Evolutionary conservation across 2,113 vertebrate species (phyloP).

Genomic region (Thymallus thymallus): DNA sequence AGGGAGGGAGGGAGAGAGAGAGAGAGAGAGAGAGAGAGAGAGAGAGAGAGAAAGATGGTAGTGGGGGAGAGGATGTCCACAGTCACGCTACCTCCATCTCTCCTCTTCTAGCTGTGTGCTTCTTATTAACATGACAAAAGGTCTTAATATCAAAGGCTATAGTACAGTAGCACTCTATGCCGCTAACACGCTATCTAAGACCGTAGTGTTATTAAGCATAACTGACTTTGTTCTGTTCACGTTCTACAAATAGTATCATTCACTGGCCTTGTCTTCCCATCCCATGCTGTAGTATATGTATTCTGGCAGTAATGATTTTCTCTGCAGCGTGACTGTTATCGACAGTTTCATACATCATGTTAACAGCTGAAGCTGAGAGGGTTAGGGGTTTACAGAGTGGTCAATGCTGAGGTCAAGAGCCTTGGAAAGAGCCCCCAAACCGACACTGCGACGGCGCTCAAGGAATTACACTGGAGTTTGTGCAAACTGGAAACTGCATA

Average conservation of each 20-base stretch:
- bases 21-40: no score
- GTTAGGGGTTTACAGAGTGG: slow-evolving; percentile 58
- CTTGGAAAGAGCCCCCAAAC: not conserved
- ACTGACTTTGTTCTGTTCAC: not conserved
- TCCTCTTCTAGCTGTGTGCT: not conserved
- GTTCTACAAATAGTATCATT: not conserved
- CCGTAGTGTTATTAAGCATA: not conserved
- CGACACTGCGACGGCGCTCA: no score
- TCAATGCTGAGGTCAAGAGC: slow-evolving; percentile 51
- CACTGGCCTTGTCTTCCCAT: slow-evolving; percentile 23
- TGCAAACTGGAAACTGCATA: not conserved
- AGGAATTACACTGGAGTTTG: no score
- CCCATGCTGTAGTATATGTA: slow-evolving; percentile 47
- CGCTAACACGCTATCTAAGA: not conserved
- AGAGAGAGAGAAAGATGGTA: no score
- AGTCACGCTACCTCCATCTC: not conserved
- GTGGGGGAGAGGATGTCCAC: no score
- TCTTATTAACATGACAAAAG: not conserved
- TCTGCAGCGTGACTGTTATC: slow-evolving; percentile 45
- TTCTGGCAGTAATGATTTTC: slow-evolving; percentile 69
- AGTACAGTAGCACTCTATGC: not conserved
- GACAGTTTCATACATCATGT: slow-evolving; percentile 65
- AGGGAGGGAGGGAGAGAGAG: no score
- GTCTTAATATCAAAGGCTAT: not conserved
- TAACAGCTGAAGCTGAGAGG: slow-evolving; percentile 52